These are phyloP conservation scores for Drosophila bocki DNA, from an alignment of 1,140 invertebrate species.

Conservation along the genomic window DNA sequence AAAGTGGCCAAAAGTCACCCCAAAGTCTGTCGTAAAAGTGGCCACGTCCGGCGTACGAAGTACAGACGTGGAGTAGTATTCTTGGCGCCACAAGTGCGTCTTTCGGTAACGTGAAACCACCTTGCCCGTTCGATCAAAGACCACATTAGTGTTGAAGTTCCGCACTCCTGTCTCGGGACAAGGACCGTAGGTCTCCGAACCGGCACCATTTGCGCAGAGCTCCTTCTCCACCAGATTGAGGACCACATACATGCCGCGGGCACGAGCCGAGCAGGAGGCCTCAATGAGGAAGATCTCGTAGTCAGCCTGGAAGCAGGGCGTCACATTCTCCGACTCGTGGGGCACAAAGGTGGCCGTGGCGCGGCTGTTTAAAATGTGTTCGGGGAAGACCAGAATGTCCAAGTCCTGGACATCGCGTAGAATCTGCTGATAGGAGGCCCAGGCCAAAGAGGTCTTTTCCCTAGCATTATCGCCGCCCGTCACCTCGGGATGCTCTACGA, in stretches of 20 bases:
- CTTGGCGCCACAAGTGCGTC: constrained; percentile 87
- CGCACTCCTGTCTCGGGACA: constrained; percentile 47
- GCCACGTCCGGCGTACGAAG: constrained; percentile 74
- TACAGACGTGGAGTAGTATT: constrained; percentile 38
- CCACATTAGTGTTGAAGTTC: constrained; percentile 90
- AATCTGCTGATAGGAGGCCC: constrained; percentile 37
- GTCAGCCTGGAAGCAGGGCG: constrained; percentile 69
- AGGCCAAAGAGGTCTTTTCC: not conserved
- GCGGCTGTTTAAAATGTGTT: constrained; percentile 86
- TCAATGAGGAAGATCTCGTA: constrained; percentile 72
- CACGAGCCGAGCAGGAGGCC: constrained; percentile 65
- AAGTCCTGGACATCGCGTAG: constrained; percentile 70
- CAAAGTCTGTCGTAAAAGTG: constrained; percentile 89
- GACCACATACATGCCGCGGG: constrained; percentile 63
- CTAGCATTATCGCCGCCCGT: constrained; percentile 7
- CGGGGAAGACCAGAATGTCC: constrained; percentile 94
- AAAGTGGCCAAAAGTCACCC: constrained; percentile 90
- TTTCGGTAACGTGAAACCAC: constrained; percentile 90
- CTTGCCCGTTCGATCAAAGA: constrained; percentile 88
- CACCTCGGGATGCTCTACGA: constrained; percentile 84
- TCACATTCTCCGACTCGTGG: constrained; percentile 37
- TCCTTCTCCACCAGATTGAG: constrained; percentile 76
- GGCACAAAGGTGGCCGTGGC: constrained; percentile 64
- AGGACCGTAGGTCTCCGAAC: constrained; percentile 23
- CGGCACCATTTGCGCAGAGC: constrained; percentile 36